Base-by-base conservation (phyloP, 2,888 invertebrate genomes). In the Stratiomys singularior region DNA sequence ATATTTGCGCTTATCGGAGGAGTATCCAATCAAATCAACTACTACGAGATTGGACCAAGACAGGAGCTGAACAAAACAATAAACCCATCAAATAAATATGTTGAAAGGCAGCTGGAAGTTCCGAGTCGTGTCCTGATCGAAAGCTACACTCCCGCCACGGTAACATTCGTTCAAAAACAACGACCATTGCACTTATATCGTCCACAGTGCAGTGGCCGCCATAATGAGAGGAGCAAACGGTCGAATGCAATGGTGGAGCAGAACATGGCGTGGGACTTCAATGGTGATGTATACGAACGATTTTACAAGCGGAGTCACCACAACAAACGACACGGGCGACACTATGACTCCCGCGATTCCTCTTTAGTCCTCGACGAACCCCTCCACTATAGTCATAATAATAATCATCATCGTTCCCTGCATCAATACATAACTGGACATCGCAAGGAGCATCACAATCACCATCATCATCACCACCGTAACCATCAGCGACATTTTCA, bases 281-380 rank as follows among this genome's bases (percentile, higher is more conserved):
- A 74, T 21, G 44, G 58, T 30, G 44, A 74, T 30, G 46, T 76
- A n/a, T 76, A 76, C 66, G 66, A 67, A 25, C 46, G 66, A 21
- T 66, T 76, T 23, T 76, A 66, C 30, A 76, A 76, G 52, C 76
- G 76, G 28, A 76, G 66, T 30, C 76, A 76, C 30, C 76, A 76
- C 30, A 52, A 47, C 2, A 76, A 76, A 21, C 66, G 76, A 66
- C 76, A 66, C 18, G 30, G 52, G 27, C 76, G 76, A n/a, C 58
- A 74, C 58, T 23, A 74, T 37, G 37, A 21, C 37, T 46, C 46
- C 18, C 30, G 4, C 28, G 37, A 46, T 11, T 11, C 46, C 13
- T 13, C 44, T 25, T 9, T 27, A 23, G 18, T 67, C 13, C 23
- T 37, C 15, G n/a, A 67, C 0, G 47, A 71, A 13, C 60, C 30